These are phyloP conservation scores for Cecropterus lyciades DNA, from an alignment of 1,140 invertebrate genomes.

Conservation along the genomic window DNA sequence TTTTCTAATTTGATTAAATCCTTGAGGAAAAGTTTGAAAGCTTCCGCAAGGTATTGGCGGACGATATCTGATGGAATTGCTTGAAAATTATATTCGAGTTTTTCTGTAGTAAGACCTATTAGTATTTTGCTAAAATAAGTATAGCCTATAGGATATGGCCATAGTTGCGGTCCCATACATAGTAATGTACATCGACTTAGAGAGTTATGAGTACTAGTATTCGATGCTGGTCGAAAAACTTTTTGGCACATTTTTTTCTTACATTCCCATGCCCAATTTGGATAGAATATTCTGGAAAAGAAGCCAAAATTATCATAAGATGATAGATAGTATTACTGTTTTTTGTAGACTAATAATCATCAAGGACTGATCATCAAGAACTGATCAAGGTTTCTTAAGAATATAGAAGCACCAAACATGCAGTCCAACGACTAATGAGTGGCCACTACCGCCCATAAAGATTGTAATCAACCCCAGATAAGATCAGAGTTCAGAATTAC, in stretches of 20 bases:
- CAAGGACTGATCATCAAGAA: too few relatives aligned
- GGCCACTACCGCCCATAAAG: too few relatives aligned
- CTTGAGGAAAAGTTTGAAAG: slow-evolving; percentile 61
- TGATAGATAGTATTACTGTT: too few relatives aligned
- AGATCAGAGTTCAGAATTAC: too few relatives aligned
- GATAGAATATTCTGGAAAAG: slow-evolving; percentile 34
- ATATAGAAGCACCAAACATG: too few relatives aligned
- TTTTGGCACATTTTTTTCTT: slow-evolving; percentile 55
- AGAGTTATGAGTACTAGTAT: slow-evolving; percentile 42
- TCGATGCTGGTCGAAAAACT: slow-evolving; percentile 37
- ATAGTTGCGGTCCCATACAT: slow-evolving; percentile 83
- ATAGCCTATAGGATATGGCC: slow-evolving; percentile 84
- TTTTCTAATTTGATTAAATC: slow-evolving; percentile 55
- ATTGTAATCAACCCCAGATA: too few relatives aligned
- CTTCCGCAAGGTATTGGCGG: slow-evolving; percentile 59
- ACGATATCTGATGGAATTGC: slow-evolving; percentile 64
- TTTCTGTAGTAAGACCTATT: slow-evolving; percentile 59
- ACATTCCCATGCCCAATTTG: slow-evolving; percentile 53
- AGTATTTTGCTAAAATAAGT: slow-evolving; percentile 74
- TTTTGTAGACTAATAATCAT: too few relatives aligned
- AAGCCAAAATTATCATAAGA: neutral
- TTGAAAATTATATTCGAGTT: slow-evolving; percentile 77
- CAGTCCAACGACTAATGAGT: too few relatives aligned
- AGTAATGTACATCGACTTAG: slow-evolving; percentile 78
- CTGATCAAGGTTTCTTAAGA: too few relatives aligned